phyloP scores from a whole-genome alignment of 2,888 invertebrate genomes.

The Cerceris rybyensis region DNA sequence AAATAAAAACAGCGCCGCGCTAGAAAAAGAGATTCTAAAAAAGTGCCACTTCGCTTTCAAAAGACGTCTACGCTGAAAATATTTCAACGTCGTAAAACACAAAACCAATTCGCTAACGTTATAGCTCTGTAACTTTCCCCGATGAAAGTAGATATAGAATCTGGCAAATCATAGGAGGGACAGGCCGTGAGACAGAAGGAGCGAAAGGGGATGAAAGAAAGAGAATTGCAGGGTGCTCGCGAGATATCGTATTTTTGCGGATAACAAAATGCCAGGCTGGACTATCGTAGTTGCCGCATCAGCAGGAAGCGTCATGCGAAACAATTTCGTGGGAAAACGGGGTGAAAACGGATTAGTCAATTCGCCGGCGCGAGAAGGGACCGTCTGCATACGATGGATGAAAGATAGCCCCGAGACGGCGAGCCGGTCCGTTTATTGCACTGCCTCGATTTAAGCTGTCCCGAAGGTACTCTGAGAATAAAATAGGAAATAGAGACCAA shows the following conservation, averaged over 20 bases:
- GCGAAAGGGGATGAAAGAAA: neutral
- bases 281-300: conserved; percentile 21
- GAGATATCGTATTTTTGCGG: conserved; percentile 14
- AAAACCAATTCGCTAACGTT: neutral
- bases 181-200: too few relatives aligned
- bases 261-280: conserved; percentile 22
- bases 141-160: neutral
- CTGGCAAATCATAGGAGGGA: neutral
- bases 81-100: neutral
- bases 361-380: conserved; percentile 5
- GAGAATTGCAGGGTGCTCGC: neutral
- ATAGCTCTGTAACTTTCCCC: neutral
- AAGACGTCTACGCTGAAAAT: too few relatives aligned
- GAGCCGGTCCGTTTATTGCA: conserved; percentile 12
- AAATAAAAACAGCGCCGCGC: too few relatives aligned
- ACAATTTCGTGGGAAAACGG: conserved; percentile 12
- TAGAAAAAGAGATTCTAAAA: too few relatives aligned
- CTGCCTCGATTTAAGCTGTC: conserved; percentile 24
- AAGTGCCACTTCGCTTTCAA: too few relatives aligned
- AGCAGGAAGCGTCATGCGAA: conserved; percentile 29
- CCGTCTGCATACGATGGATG: conserved; percentile 24
- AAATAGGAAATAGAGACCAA: conserved; percentile 13
- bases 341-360: conserved; percentile 34
- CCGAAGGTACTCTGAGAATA: conserved; percentile 5
- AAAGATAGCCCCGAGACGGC: conserved; percentile 36